Percentiles rank a stretch among this genome's conserved stretches.
phyloP scores from a whole-genome alignment of 2,888 invertebrate genomes.

The Drosophila anomalata region DNA sequence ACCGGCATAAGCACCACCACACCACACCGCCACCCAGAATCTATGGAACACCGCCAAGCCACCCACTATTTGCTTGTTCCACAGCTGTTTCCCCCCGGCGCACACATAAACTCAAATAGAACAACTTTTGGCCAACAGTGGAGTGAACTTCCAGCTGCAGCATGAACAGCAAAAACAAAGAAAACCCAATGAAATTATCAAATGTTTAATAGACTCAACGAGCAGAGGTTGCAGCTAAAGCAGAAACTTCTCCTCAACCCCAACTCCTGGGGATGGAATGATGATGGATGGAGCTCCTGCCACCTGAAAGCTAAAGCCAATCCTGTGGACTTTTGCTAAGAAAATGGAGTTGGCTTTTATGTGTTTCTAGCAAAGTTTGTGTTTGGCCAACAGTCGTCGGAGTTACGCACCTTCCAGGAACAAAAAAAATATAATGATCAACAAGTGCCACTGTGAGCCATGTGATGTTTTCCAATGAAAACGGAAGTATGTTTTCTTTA shows the following conservation, averaged over 20 bases:
- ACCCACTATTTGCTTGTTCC: constrained; percentile 29
- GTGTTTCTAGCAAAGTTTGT: constrained; percentile 23
- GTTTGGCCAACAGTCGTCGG: constrained; percentile 6
- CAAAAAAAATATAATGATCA: constrained; percentile 1
- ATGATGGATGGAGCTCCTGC: constrained; percentile 53
- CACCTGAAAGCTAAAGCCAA: constrained; percentile 9
- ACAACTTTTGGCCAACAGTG: constrained; percentile 54
- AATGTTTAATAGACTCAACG: constrained; percentile 69
- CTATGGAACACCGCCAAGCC: constrained; percentile 12
- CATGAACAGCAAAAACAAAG: constrained; percentile 42
- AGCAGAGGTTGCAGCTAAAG: constrained; percentile 32
- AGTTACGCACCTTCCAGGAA: constrained; percentile 27
- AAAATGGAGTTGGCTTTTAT: constrained; percentile 5
- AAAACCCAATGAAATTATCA: constrained; percentile 68
- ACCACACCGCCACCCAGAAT: constrained; percentile 24
- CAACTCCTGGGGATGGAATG: constrained; percentile 37
- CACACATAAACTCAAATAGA: constrained; percentile 62
- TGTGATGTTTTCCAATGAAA: constrained; percentile 12
- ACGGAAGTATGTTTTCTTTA: not conserved
- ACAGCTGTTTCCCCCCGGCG: constrained; percentile 39
- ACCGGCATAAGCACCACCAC: constrained; percentile 22
- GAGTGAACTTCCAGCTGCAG: constrained; percentile 17
- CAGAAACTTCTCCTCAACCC: not conserved
- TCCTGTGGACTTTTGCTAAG: constrained; percentile 4
- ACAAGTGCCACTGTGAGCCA: constrained; percentile 25